These are phyloP conservation scores for Hippocampus mohnikei DNA, from an alignment of 2,113 vertebrate species.

Conservation along the genomic window DNA sequence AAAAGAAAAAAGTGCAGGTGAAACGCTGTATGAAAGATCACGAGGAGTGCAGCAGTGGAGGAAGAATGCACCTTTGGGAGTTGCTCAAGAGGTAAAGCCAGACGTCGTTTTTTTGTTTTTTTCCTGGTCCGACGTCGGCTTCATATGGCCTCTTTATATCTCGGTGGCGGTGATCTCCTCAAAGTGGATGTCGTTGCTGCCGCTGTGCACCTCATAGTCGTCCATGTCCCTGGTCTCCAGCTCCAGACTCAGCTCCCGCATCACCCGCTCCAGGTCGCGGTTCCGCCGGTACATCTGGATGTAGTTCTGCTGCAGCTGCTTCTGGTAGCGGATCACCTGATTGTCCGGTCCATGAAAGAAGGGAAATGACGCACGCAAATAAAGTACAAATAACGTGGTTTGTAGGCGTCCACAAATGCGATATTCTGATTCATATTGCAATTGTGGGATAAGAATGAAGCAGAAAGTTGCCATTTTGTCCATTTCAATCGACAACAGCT, in stretches of 20 bases:
- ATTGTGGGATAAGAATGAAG: too few species aligned
- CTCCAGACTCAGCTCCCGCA: slow-evolving; percentile 88
- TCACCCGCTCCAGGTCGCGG: slow-evolving; percentile 88
- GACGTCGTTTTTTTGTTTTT: slow-evolving; percentile 2
- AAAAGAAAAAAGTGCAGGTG: slow-evolving; percentile 23
- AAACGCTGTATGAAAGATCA: slow-evolving; percentile 30
- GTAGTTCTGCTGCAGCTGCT: slow-evolving; percentile 98
- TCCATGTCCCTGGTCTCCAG: slow-evolving; percentile 84
- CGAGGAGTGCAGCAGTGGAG: slow-evolving; percentile 20
- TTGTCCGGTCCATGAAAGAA: too few species aligned
- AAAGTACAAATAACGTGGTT: too few species aligned
- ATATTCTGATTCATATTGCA: too few species aligned
- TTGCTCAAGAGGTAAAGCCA: slow-evolving; percentile 1
- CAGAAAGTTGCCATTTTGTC: too few species aligned
- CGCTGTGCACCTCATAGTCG: slow-evolving; percentile 76
- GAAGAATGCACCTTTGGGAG: slow-evolving; percentile 46
- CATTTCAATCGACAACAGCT: too few species aligned
- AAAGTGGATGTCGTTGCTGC: slow-evolving; percentile 79
- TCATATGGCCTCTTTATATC: slow-evolving; percentile 66
- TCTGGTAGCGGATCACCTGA: slow-evolving; percentile 94
- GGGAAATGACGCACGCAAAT: too few species aligned
- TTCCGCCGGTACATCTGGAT: slow-evolving; percentile 97
- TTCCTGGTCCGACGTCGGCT: slow-evolving; percentile 17
- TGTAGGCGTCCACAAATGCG: background rate
- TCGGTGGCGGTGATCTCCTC: slow-evolving; percentile 89